Percentiles rank a stretch among this genome's conserved stretches.
Evolutionary conservation across 1,140 invertebrate species (phyloP).

Genomic region (Macrobrachium rosenbergii): DNA sequence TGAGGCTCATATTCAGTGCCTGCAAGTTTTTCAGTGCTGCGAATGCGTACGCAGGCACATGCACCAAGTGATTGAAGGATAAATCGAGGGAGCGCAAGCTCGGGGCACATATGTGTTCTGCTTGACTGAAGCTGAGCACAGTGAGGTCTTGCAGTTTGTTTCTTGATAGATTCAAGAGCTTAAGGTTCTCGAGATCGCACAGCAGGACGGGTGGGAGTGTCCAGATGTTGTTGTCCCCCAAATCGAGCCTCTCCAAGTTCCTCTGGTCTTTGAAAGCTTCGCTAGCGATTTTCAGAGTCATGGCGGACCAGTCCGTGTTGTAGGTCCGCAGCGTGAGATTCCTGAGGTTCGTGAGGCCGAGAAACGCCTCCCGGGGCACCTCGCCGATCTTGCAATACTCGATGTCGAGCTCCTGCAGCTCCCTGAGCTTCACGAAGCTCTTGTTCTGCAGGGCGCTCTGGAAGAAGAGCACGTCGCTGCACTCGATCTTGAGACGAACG

Average conservation of each 20-base stretch:
- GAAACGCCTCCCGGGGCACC: slow-evolving; percentile 79
- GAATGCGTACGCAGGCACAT: slow-evolving; percentile 76
- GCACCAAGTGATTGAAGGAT: slow-evolving; percentile 84
- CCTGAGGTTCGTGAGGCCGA: slow-evolving; percentile 78
- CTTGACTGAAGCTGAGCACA: slow-evolving; percentile 81
- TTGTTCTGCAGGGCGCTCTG: slow-evolving; percentile 80
- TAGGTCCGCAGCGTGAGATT: slow-evolving; percentile 80
- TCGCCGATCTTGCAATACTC: slow-evolving; percentile 85
- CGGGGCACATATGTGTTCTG: slow-evolving; percentile 78
- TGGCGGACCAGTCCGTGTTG: slow-evolving; percentile 83
- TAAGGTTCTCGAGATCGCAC: slow-evolving; percentile 80
- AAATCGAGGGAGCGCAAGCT: slow-evolving; percentile 81
- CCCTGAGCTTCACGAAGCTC: slow-evolving; percentile 82
- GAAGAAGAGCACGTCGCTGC: slow-evolving; percentile 84
- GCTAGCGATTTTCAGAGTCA: slow-evolving; percentile 81
- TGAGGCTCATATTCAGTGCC: slow-evolving; percentile 63
- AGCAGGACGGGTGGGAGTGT: slow-evolving; percentile 81
- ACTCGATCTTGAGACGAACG: slow-evolving; percentile 79
- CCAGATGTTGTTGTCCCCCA: slow-evolving; percentile 86
- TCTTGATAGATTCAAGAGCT: slow-evolving; percentile 80
- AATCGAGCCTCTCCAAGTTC: slow-evolving; percentile 74
- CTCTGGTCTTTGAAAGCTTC: slow-evolving; percentile 72
- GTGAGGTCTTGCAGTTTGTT: slow-evolving; percentile 87
- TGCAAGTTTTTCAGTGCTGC: slow-evolving; percentile 64
- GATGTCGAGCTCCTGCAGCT: slow-evolving; percentile 79